Percentiles rank a stretch among this genome's conserved stretches.
These are phyloP conservation scores for Ciconia maguari DNA, from an alignment of 2,113 vertebrate species.

Conservation along the genomic window DNA sequence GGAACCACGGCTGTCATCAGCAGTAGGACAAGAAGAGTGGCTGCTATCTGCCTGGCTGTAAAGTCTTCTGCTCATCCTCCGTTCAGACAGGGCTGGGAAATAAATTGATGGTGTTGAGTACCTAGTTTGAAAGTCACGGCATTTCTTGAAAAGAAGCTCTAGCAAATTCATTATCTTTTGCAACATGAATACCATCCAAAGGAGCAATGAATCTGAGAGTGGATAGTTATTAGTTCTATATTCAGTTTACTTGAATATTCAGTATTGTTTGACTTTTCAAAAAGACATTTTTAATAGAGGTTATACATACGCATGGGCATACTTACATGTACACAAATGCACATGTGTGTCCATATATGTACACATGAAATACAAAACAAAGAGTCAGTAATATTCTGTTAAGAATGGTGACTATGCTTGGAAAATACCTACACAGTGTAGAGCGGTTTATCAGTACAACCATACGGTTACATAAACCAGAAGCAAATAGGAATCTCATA, in stretches of 20 bases:
- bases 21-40: neutral
- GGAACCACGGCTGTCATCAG: neutral
- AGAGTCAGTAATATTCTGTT: neutral
- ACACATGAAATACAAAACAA: neutral
- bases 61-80: conserved; percentile 32
- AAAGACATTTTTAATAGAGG: neutral
- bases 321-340: neutral
- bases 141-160: neutral
- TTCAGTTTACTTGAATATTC: neutral
- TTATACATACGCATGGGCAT: neutral
- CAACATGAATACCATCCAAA: neutral
- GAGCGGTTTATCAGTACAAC: neutral
- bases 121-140: neutral
- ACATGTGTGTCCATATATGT: neutral
- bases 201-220: neutral
- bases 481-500: neutral
- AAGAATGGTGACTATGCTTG: neutral
- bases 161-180: neutral
- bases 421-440: neutral
- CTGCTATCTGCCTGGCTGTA: conserved; percentile 49
- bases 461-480: neutral
- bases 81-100: neutral
- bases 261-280: neutral
- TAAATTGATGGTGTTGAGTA: neutral
- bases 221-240: neutral